Conservation (phyloP, 2,113 vertebrate species). For the Pardalotus punctatus region DNA sequence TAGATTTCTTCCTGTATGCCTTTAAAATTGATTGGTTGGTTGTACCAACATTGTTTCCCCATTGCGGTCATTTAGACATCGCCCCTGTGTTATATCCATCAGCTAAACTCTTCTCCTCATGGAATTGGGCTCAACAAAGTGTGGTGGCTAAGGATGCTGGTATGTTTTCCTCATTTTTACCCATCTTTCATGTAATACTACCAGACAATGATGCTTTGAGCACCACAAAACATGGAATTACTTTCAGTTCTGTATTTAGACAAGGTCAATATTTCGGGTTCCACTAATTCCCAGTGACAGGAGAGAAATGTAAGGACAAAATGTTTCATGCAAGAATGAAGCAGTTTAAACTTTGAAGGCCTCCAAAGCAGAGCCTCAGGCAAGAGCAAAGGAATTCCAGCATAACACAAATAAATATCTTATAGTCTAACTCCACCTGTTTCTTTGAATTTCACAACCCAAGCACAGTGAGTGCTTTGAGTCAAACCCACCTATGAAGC, state of each 20-base stretch:
- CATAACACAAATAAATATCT: background rate
- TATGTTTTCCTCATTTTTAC: background rate
- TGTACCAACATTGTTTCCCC: background rate
- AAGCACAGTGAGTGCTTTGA: background rate
- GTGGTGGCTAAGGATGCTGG: background rate
- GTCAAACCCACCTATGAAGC: constrained; percentile 7
- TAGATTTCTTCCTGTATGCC: background rate
- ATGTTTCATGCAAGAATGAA: background rate
- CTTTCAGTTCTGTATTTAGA: background rate
- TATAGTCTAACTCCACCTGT: background rate
- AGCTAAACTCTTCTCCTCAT: background rate
- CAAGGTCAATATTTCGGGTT: background rate
- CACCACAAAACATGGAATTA: background rate
- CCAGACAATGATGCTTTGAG: background rate
- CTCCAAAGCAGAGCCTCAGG: background rate
- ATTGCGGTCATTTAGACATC: background rate
- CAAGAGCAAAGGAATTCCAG: background rate
- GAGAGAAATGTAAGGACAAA: background rate
- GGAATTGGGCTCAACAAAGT: background rate
- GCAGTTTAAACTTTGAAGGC: background rate
- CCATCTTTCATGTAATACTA: background rate
- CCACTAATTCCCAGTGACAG: background rate
- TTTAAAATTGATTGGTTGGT: background rate
- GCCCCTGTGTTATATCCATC: background rate
- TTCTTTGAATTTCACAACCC: background rate